Conservation (phyloP, 2,888 invertebrate species). For the Cinara cedri region DNA sequence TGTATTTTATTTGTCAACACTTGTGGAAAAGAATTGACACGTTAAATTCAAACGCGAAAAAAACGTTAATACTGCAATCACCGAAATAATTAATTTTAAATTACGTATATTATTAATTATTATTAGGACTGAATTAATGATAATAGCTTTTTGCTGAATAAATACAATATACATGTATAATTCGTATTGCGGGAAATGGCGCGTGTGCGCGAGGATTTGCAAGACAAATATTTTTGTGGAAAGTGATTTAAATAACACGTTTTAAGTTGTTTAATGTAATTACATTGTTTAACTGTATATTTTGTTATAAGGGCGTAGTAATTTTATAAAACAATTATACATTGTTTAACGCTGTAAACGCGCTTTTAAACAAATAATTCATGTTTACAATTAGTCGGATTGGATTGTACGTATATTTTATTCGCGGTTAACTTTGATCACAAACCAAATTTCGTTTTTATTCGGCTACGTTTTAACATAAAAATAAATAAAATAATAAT, state of each 20-base stretch:
- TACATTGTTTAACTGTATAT: not conserved
- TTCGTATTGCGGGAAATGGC: not conserved
- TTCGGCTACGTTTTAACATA: not conserved
- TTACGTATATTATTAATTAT: too few relatives aligned
- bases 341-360: not conserved
- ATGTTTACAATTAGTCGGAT: not conserved
- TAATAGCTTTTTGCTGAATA: not conserved
- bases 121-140: not conserved
- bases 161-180: not conserved
- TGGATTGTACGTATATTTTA: not conserved
- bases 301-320: too few relatives aligned
- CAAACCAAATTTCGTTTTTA: not conserved
- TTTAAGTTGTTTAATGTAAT: not conserved
- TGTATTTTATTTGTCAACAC: too few relatives aligned
- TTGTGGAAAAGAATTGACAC: too few relatives aligned
- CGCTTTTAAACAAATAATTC: not conserved
- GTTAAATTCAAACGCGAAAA: too few relatives aligned
- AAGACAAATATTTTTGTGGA: constrained; percentile 16
- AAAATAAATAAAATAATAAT: not conserved
- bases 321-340: not conserved
- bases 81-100: too few relatives aligned
- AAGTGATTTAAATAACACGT: constrained; percentile 8
- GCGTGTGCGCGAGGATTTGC: not conserved
- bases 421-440: not conserved
- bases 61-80: too few relatives aligned